A percentile compares a stretch with the other conserved stretches of the same genome.
Conservation (phyloP, 2,113 vertebrate genomes). For the Dipodomys merriami region DNA sequence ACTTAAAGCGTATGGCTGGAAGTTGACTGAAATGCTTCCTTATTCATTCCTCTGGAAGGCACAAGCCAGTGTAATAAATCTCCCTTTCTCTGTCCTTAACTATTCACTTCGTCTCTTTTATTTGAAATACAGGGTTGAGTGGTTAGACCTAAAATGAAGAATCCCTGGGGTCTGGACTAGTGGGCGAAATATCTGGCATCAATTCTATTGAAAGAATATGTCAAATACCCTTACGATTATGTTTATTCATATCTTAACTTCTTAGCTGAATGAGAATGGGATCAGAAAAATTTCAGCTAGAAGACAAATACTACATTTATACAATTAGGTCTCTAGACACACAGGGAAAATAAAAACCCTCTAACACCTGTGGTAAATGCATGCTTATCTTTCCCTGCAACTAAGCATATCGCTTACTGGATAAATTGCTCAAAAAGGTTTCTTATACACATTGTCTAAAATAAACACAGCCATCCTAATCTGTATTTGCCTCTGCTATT, state of each 20-base stretch:
- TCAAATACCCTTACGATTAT: not conserved
- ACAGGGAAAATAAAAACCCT: not conserved
- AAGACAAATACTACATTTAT: not conserved
- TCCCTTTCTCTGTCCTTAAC: no score
- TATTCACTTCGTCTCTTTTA: no score
- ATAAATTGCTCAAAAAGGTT: slow-evolving; percentile 54
- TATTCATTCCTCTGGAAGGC: no score
- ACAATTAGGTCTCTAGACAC: not conserved
- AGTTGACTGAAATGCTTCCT: no score
- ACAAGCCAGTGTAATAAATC: no score
- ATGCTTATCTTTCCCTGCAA: slow-evolving; percentile 6
- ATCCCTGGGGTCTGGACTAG: no score
- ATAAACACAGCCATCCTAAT: slow-evolving; percentile 68
- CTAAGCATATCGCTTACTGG: slow-evolving; percentile 22
- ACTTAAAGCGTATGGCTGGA: no score
- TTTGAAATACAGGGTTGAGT: no score
- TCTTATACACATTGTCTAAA: slow-evolving; percentile 67
- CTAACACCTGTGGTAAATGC: not conserved
- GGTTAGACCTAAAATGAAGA: no score
- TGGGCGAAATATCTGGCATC: no score
- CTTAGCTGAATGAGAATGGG: not conserved
- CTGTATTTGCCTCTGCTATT: slow-evolving; percentile 73
- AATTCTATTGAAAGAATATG: not conserved
- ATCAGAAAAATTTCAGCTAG: not conserved
- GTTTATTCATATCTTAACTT: not conserved